A percentile compares a stretch with the other conserved stretches of the same genome.
Evolutionary conservation across 2,797 vertebrate species (phyloP).

Genomic region (Pangasius macronema): DNA sequence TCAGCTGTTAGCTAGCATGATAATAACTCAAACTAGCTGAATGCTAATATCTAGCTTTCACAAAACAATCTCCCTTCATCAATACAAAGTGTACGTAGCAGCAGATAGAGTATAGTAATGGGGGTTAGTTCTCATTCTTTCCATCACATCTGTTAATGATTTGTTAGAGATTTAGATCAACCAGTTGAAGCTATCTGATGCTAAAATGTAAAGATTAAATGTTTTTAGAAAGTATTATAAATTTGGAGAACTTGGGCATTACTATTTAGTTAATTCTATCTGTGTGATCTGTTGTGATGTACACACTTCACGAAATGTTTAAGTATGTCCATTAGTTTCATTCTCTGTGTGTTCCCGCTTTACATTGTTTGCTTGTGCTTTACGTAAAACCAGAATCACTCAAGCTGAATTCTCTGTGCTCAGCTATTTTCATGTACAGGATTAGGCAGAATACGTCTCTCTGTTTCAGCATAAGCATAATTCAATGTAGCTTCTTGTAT

Average conservation of each 20-base stretch:
- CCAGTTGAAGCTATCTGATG: too few species aligned
- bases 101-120: too few species aligned
- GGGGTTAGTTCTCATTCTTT: too few species aligned
- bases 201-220: too few species aligned
- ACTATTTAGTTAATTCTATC: background rate
- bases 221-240: too few species aligned
- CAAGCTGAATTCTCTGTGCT: background rate
- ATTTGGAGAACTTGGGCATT: background rate
- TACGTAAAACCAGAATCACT: background rate
- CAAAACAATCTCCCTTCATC: background rate
- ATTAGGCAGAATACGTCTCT: background rate
- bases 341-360: constrained; percentile 5
- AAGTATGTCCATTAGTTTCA: background rate
- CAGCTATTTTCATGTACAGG: constrained; percentile 3
- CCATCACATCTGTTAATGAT: too few species aligned
- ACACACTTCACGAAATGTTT: background rate
- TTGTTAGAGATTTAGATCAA: too few species aligned
- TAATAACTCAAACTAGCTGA: background rate
- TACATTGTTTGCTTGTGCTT: background rate
- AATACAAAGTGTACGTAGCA: background rate
- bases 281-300: background rate
- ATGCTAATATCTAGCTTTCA: background rate
- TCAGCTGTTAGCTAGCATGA: background rate
- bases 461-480: background rate
- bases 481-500: background rate